Base-by-base conservation (phyloP, 2,888 invertebrate species). In the Phaedon cochleariae region DNA sequence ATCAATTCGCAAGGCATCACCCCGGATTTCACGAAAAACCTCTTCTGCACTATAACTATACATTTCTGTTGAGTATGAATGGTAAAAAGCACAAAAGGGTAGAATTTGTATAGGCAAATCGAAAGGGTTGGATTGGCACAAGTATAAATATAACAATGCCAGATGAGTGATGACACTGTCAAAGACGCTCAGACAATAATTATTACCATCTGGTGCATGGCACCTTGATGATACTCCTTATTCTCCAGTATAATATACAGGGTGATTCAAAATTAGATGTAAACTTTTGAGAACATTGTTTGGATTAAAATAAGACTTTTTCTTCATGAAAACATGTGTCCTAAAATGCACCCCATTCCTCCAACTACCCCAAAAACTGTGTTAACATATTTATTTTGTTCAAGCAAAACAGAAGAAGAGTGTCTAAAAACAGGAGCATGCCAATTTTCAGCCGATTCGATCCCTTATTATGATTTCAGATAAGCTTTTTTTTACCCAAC, bases 91-190 rank as follows among this genome's bases (percentile, higher is more conserved):
- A 80, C 79, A 80, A 80, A 79, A 69, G 76, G 61, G 67, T 70
- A 76, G 79, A 81, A 80, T 80, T 80, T 80, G 80, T 80, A 80
- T 79, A 76, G 76, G 77, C 3, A 76, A 75, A 77, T 77, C 69
- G 72, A 65, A 74, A 75, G 77, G 78, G 75, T 70, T 74, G 64
- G 67, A 15, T 62, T 55, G 51, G 68, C 69, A 64, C 64, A 68
- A 68, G 65, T 65, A n/a, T n/a, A 68, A 68, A 64, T 65, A 73
- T 65, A 69, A 71, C 69, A 65, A 70, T 68, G 60, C 59, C 45
- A 75, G 73, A 78, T 79, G 81, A 80, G 81, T 79, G 81, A 81
- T 80, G 81, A 81, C 79, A 79, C 73, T 73, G 72, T 70, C 68
- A 69, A 68, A 70, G 65, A 67, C 55, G 61, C 63, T 64, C 65